These are phyloP conservation scores for Arvicanthis niloticus DNA, from an alignment of 2,113 vertebrate genomes.

Conservation along the genomic window DNA sequence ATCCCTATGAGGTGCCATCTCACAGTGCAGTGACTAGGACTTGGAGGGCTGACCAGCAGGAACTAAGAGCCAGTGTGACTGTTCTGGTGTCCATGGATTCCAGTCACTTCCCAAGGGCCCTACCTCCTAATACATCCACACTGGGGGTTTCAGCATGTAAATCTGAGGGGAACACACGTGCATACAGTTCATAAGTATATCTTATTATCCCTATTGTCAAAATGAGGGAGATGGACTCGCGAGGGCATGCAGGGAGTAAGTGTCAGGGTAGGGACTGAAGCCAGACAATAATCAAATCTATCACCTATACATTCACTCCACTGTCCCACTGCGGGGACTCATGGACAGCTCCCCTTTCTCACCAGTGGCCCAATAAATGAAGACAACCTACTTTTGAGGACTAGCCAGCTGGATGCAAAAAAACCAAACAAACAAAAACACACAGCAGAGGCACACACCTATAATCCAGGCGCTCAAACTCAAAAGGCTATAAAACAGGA, in stretches of 20 bases:
- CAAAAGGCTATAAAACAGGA: neutral
- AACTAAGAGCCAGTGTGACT: neutral
- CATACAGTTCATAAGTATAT: neutral
- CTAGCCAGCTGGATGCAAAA: neutral
- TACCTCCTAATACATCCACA: neutral
- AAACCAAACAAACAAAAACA: neutral
- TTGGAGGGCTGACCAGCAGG: neutral
- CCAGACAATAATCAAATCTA: neutral
- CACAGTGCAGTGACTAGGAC: neutral
- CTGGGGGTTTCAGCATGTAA: neutral
- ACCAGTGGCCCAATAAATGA: accelerated
- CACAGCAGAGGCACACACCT: too few relatives aligned
- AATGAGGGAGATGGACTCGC: neutral
- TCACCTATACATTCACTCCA: neutral
- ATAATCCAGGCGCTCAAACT: neutral
- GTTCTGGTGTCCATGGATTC: neutral
- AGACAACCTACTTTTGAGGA: too few relatives aligned
- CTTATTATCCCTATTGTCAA: neutral
- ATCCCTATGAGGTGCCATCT: neutral
- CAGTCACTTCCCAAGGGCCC: neutral
- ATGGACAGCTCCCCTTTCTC: accelerated
- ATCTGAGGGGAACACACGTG: neutral
- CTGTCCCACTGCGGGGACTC: neutral
- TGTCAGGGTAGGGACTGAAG: neutral
- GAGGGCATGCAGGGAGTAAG: neutral